These are phyloP conservation scores for Cardiocondyla obscurior DNA, from an alignment of 1,140 invertebrate species.

Conservation along the genomic window DNA sequence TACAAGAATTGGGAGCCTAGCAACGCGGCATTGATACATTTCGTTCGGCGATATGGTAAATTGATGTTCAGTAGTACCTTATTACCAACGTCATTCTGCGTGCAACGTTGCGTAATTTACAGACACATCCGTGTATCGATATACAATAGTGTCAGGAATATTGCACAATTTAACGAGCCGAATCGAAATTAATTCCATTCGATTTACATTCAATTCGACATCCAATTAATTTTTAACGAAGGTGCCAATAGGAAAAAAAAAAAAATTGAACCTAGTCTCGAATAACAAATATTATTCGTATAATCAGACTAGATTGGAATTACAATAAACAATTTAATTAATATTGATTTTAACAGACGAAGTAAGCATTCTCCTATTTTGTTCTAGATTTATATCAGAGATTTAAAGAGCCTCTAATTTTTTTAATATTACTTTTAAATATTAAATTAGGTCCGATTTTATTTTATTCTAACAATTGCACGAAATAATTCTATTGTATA, in stretches of 20 bases:
- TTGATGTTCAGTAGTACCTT: conserved; percentile 40
- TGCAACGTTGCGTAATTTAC: conserved; percentile 47
- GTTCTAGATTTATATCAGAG: too few species aligned
- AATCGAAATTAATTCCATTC: conserved; percentile 42
- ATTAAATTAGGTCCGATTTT: neutral
- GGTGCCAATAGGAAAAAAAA: conserved; percentile 11
- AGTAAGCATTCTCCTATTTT: neutral
- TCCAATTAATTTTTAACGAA: conserved; percentile 51
- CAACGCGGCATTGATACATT: conserved; percentile 42
- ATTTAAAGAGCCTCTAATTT: too few species aligned
- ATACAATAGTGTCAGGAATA: neutral
- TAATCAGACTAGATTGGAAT: neutral
- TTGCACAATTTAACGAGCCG: conserved; percentile 45
- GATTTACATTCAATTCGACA: conserved; percentile 34
- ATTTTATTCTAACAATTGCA: neutral
- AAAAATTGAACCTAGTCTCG: neutral
- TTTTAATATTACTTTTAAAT: too few species aligned
- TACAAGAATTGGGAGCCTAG: conserved; percentile 45
- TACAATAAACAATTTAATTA: conserved; percentile 3
- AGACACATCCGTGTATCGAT: neutral
- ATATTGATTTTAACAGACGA: neutral
- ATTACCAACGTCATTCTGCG: conserved; percentile 51
- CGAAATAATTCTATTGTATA: too few species aligned
- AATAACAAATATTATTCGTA: neutral
- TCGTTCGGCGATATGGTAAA: conserved; percentile 46